A percentile compares a stretch with the other conserved stretches of the same genome.
phyloP scores from a whole-genome alignment of 2,888 invertebrate genomes.

The Panzeria rudis region DNA sequence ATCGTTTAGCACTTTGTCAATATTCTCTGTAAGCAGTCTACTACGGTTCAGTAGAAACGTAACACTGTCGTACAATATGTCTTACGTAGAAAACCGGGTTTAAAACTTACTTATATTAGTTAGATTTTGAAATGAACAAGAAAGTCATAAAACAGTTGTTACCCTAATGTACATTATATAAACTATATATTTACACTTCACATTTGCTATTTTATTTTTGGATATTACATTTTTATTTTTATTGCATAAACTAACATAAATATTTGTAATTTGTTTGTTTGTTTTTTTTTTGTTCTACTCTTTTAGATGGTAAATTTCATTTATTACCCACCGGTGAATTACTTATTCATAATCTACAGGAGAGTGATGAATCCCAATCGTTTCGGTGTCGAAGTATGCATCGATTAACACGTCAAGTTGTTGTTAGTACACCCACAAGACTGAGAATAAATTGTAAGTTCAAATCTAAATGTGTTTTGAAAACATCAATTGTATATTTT shows the following conservation, averaged over 20 bases:
- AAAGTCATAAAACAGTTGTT: no score
- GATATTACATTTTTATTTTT: constrained; percentile 3
- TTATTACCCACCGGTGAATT: constrained; percentile 90
- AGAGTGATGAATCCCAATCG: constrained; percentile 89
- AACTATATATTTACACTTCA: background rate
- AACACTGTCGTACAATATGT: no score
- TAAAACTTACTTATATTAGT: no score
- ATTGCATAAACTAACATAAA: background rate
- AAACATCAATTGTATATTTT: background rate
- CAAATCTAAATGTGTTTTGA: constrained; percentile 15
- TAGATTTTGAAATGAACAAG: no score
- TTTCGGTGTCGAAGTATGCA: constrained; percentile 90
- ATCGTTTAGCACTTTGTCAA: no score
- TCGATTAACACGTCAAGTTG: constrained; percentile 88
- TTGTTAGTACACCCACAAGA: constrained; percentile 88
- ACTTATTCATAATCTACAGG: constrained; percentile 89
- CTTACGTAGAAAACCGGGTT: no score
- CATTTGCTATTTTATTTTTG: background rate
- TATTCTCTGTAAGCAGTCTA: no score
- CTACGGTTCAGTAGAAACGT: no score
- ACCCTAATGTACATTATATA: background rate
- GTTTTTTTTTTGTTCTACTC: constrained; percentile 12
- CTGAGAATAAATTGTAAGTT: constrained; percentile 88
- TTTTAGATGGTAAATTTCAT: constrained; percentile 89
- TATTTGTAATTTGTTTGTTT: constrained; percentile 1